These are phyloP conservation scores for Apogon hyalosoma DNA, from an alignment of 2,797 vertebrate species.

Conservation along the genomic window DNA sequence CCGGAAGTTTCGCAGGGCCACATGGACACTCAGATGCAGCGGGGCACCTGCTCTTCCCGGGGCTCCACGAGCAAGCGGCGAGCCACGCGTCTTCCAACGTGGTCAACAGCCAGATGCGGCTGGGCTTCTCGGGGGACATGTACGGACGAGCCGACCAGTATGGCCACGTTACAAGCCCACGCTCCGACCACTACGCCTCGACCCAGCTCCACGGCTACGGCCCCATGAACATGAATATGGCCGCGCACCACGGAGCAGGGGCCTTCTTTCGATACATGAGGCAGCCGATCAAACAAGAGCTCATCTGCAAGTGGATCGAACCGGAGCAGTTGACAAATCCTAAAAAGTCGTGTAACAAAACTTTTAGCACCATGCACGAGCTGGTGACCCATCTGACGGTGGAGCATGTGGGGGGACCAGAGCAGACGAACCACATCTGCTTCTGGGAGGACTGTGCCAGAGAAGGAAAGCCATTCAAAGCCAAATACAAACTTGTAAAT, in stretches of 20 bases:
- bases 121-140: constrained; percentile 95
- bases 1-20: constrained; percentile 84
- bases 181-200: constrained; percentile 95
- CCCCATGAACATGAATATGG: constrained; percentile 99
- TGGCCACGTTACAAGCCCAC: constrained; percentile 95
- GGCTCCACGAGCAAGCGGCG: constrained; percentile 94
- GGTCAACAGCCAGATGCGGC: constrained; percentile 96
- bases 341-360: constrained; percentile 99
- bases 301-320: constrained; percentile 99
- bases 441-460: constrained; percentile 98
- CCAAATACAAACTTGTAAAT: constrained; percentile 99
- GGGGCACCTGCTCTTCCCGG: constrained; percentile 97
- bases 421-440: constrained; percentile 98
- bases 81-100: constrained; percentile 94
- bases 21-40: constrained; percentile 88
- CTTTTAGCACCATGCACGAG: constrained; percentile 99
- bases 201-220: constrained; percentile 98
- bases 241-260: constrained; percentile 95
- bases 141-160: constrained; percentile 98
- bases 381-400: constrained; percentile 98
- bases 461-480: constrained; percentile 99
- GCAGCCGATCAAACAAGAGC: constrained; percentile 99
- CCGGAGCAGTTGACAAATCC: constrained; percentile 96
- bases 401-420: constrained; percentile 97
- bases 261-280: constrained; percentile 99